These are phyloP conservation scores for Tachuris rubrigastra DNA, from an alignment of 2,113 vertebrate species.

Conservation along the genomic window DNA sequence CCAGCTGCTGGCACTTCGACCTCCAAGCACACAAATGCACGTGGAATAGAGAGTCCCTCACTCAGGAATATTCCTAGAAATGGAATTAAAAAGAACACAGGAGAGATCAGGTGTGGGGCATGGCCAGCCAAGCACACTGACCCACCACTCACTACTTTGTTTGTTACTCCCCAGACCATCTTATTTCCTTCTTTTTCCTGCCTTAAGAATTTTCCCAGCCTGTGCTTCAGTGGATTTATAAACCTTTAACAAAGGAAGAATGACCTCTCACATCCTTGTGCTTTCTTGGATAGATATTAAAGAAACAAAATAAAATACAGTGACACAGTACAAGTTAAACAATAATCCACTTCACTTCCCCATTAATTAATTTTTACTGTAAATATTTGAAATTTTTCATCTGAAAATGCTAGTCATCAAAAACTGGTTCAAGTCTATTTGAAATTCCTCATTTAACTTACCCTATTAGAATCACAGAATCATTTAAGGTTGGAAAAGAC, in stretches of 20 bases:
- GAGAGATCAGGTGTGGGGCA: background rate
- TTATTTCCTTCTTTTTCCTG: background rate
- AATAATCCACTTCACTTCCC: background rate
- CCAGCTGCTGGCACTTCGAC: background rate
- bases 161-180: background rate
- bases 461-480: background rate
- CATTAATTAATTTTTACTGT: background rate
- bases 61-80: background rate
- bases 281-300: background rate
- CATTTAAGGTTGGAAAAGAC: background rate
- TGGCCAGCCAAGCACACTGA: background rate
- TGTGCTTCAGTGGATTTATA: background rate
- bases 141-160: background rate
- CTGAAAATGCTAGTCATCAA: background rate
- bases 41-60: background rate
- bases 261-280: background rate
- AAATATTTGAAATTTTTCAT: background rate
- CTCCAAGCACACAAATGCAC: background rate
- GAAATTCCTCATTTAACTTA: background rate
- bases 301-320: background rate
- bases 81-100: background rate
- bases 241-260: background rate
- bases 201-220: background rate
- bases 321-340: background rate
- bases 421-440: background rate